A percentile compares a stretch with the other conserved stretches of the same genome.
Evolutionary conservation across 1,140 invertebrate species (phyloP).

Genomic region (Rhopalosiphum padi): DNA sequence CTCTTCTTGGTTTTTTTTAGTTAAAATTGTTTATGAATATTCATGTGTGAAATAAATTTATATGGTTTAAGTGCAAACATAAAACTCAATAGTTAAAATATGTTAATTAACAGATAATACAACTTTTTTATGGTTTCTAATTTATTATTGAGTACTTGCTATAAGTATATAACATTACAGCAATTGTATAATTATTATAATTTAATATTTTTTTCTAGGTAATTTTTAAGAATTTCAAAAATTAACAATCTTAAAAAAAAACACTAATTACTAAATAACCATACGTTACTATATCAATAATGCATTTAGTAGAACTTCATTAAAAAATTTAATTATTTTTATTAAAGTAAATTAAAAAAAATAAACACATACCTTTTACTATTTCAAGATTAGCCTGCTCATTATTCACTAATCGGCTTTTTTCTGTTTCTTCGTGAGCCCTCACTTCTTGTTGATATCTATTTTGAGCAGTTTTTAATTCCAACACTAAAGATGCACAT

Average conservation of each 20-base stretch:
- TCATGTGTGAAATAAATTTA: no score
- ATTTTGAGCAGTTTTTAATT: conserved; percentile 85
- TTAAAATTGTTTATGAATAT: no score
- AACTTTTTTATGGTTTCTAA: no score
- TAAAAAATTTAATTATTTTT: not conserved
- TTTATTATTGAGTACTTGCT: no score
- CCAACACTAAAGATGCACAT: conserved; percentile 82
- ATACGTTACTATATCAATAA: not conserved
- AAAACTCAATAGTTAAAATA: no score
- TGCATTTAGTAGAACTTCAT: not conserved
- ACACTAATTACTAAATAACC: not conserved
- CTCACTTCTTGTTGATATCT: conserved; percentile 88
- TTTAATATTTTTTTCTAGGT: not conserved
- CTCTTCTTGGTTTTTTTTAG: no score
- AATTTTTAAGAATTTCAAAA: not conserved
- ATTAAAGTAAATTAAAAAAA: not conserved
- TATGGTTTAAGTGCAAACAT: no score
- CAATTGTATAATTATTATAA: not conserved
- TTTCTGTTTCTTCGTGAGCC: conserved; percentile 89
- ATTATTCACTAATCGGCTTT: conserved; percentile 80
- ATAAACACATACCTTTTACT: conserved; percentile 76
- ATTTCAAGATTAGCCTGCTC: conserved; percentile 90
- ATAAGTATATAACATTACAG: no score
- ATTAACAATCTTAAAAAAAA: not conserved
- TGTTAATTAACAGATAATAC: no score